Conservation (phyloP, 2,113 vertebrate genomes). For the Mus spicilegus region DNA sequence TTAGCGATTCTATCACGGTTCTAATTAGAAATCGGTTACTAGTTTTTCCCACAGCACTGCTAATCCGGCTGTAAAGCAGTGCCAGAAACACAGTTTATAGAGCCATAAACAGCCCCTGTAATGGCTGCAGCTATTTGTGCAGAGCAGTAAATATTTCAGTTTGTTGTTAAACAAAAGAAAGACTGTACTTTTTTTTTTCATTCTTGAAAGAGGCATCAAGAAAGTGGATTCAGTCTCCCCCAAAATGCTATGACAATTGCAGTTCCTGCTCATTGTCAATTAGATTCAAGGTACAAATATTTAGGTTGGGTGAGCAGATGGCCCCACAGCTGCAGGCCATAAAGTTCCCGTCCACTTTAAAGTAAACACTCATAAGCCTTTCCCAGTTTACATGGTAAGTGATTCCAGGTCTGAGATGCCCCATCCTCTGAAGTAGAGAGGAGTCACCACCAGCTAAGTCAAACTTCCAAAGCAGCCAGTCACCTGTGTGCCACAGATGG, state of each 20-base stretch:
- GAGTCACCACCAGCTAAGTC: accelerated
- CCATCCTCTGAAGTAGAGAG: neutral
- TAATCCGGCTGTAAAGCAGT: constrained; percentile 70
- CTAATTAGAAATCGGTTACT: constrained; percentile 84
- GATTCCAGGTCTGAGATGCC: constrained; percentile 64
- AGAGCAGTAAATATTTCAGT: constrained; percentile 85
- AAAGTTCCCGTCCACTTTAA: constrained; percentile 81
- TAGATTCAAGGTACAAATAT: constrained; percentile 86
- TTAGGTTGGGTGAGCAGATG: constrained; percentile 84
- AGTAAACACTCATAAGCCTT: constrained; percentile 81
- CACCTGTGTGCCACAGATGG: constrained; percentile 99
- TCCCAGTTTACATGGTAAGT: constrained; percentile 49
- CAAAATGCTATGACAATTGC: constrained; percentile 76
- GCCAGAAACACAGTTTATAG: constrained; percentile 84
- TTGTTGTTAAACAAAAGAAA: constrained; percentile 85
- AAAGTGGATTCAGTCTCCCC: constrained; percentile 78
- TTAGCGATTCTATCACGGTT: constrained; percentile 77
- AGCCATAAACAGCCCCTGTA: constrained; percentile 83
- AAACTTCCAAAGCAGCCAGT: constrained; percentile 75
- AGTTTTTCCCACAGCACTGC: constrained; percentile 76
- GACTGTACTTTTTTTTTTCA: constrained; percentile 59
- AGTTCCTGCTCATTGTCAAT: constrained; percentile 82
- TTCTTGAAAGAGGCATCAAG: constrained; percentile 40
- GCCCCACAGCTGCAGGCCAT: constrained; percentile 84
- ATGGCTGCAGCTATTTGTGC: constrained; percentile 81